Evolutionary conservation across 2,113 vertebrate genomes (phyloP), one percentile per base, ranked within the genome.

Genomic region (Isurus oxyrinchus): DNA sequence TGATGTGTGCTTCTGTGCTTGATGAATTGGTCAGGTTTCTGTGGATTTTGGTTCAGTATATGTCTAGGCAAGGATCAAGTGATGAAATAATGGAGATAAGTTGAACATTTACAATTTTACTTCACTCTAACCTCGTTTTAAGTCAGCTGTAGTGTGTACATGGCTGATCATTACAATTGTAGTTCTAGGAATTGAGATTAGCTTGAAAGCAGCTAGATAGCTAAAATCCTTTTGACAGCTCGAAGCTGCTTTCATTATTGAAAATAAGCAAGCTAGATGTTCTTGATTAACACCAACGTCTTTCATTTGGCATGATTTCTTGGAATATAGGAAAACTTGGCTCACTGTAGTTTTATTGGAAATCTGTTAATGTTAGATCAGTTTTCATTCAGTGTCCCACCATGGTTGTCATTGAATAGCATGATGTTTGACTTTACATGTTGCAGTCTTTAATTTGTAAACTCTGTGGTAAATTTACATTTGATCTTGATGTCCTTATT

Each of bases 201-300:
- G 59, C 79, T 96, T 96, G 57, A 81, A 94, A 96, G 91, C 40
- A 95, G 91, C 76, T 96, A 79, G 72, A 69, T 95, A 96, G 95
- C 96, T 96, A 72, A 96, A 97, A 96, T 97, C 96, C 96, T 96
- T 94, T 66, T 96, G 53, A 96, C 96, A 96, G 96, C 96, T 67
- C 57, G 96, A 96, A 96, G 96, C 96, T 96, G 97, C 95, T 96
- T 96, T 97, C 97, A 96, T 96, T 96, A 96, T 96, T 94, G 94
- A 94, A 96, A 96, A 97, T 96, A 97, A 96, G 96, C 96, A 96
- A 96, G 95, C 96, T 94, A 96, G 96, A 96, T 97, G 96, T 97
- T 97, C 96, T 53, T 96, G 86, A 96, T 96, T 90, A 96, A 96
- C 96, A 96, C 97, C 96, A 96, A 96, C 95, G 96, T 96, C 96